These are phyloP conservation scores for Geothlypis trichas DNA, from an alignment of 2,113 vertebrate genomes.

Conservation along the genomic window DNA sequence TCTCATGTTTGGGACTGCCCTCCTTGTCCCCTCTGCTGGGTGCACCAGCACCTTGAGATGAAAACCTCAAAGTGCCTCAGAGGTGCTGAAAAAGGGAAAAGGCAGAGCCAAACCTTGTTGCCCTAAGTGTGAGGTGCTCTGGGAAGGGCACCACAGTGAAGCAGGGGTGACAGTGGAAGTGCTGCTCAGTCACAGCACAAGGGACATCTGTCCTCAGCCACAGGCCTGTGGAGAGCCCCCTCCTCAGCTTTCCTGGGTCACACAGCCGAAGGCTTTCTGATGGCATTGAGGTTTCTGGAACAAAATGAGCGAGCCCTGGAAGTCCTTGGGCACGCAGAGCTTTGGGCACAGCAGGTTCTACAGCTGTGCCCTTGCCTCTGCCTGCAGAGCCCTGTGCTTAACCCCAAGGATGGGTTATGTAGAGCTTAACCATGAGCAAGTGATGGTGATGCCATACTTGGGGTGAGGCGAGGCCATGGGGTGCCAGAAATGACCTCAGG, in stretches of 20 bases:
- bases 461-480: neutral
- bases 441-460: rapidly evolving
- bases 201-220: slow-evolving; percentile 79
- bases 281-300: slow-evolving; percentile 74
- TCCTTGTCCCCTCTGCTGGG: neutral
- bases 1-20: neutral
- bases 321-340: rapidly evolving
- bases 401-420: neutral
- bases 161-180: neutral
- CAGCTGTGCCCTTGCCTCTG: neutral
- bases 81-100: neutral
- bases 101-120: neutral
- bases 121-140: neutral
- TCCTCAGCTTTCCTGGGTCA: slow-evolving; percentile 57
- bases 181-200: neutral
- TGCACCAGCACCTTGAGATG: neutral
- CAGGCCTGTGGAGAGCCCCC: slow-evolving; percentile 69
- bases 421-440: neutral
- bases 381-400: neutral
- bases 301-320: neutral
- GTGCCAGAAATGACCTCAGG: neutral
- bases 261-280: slow-evolving; percentile 72
- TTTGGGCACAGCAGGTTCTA: neutral
- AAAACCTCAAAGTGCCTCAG: neutral
- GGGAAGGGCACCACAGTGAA: neutral